These are phyloP conservation scores for Prochilodus magdalenae DNA, from an alignment of 2,113 vertebrate genomes.

Conservation along the genomic window DNA sequence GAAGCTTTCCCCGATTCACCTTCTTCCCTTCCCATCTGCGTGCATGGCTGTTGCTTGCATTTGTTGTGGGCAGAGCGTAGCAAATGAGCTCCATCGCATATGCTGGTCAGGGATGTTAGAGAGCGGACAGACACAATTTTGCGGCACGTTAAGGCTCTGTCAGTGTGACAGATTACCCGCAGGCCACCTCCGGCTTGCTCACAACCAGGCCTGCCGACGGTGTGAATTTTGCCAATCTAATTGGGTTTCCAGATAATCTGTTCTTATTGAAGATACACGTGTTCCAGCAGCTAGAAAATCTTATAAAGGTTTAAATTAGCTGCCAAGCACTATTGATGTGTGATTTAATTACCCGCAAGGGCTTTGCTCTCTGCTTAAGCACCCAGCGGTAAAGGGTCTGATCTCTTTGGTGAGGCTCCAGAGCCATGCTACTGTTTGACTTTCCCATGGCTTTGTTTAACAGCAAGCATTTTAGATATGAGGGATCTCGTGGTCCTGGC, in stretches of 20 bases:
- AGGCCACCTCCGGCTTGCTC: not conserved
- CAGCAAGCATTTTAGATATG: not conserved
- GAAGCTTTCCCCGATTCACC: constrained; percentile 20
- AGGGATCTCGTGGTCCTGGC: not conserved
- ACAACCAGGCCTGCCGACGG: constrained; percentile 19
- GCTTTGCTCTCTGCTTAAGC: not conserved
- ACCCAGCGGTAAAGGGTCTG: not conserved
- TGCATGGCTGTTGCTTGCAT: constrained; percentile 38
- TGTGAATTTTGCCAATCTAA: constrained; percentile 57
- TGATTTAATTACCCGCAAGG: constrained; percentile 62
- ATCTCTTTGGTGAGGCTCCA: constrained; percentile 37
- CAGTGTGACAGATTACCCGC: constrained; percentile 52
- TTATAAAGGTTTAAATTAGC: constrained; percentile 57
- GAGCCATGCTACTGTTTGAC: constrained; percentile 1
- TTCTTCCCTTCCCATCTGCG: constrained; percentile 30
- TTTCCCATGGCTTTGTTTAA: constrained; percentile 8
- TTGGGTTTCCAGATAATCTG: constrained; percentile 64
- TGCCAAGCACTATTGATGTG: constrained; percentile 57
- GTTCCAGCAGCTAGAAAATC: constrained; percentile 56
- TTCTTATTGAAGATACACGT: constrained; percentile 48
- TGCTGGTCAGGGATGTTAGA: constrained; percentile 2
- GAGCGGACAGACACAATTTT: constrained; percentile 22
- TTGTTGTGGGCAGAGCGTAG: constrained; percentile 42
- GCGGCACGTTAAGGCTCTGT: constrained; percentile 30
- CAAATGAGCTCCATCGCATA: constrained; percentile 49